A percentile compares a stretch with the other conserved stretches of the same genome.
phyloP scores from a whole-genome alignment of 2,113 vertebrate genomes.

The Oriolus oriolus region DNA sequence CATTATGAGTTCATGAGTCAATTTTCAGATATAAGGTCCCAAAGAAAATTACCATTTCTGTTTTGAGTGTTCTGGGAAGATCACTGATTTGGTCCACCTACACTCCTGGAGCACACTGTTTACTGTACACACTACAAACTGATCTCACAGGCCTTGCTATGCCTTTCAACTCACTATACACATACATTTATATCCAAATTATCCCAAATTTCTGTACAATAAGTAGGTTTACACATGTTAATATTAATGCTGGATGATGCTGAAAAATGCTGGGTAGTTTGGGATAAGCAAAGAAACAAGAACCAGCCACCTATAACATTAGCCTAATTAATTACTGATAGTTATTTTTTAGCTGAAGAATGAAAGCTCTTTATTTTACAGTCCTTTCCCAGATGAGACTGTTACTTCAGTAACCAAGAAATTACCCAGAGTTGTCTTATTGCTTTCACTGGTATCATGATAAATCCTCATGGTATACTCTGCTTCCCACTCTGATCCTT shows the following conservation, averaged over 20 bases:
- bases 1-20: not conserved
- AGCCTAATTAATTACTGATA: not conserved
- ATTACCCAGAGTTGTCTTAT: not conserved
- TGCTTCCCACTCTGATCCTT: slow-evolving; percentile 1
- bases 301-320: not conserved
- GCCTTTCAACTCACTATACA: not conserved
- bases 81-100: not conserved
- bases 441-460: not conserved
- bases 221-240: not conserved
- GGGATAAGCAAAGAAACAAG: not conserved
- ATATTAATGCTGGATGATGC: not conserved
- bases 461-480: slow-evolving; percentile 14
- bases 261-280: not conserved
- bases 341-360: not conserved
- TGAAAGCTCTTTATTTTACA: not conserved
- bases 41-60: not conserved
- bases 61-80: not conserved
- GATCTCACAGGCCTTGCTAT: not conserved
- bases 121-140: not conserved
- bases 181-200: not conserved
- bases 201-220: not conserved
- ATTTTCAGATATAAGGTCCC: not conserved
- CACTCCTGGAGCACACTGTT: not conserved
- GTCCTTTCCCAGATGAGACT: not conserved
- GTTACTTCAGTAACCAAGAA: slow-evolving; percentile 10